phyloP scores from a whole-genome alignment of 2,888 invertebrate species.

The Scaptomyza parva region DNA sequence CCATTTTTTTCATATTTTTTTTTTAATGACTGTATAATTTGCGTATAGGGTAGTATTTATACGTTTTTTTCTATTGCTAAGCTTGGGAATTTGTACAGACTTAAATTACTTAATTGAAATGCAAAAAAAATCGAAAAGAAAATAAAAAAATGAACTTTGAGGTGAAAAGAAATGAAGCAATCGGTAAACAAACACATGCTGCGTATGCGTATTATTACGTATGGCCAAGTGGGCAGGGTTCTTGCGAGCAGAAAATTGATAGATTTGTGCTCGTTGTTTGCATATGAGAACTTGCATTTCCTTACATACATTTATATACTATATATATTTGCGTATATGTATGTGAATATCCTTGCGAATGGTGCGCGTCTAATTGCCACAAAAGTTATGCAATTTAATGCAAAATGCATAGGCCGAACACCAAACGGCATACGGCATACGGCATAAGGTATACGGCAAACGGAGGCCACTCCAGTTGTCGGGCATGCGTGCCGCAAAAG shows the following conservation, averaged over 20 bases:
- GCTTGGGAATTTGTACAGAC: constrained; percentile 74
- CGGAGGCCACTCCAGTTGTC: constrained; percentile 63
- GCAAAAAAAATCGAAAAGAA: constrained; percentile 20
- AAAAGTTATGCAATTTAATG: constrained; percentile 80
- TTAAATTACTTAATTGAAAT: constrained; percentile 73
- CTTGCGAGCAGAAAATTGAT: constrained; percentile 64
- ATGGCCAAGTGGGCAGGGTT: constrained; percentile 16
- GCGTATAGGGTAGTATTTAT: constrained; percentile 46
- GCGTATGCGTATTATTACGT: constrained; percentile 73
- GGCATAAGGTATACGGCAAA: no score
- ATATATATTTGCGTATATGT: background rate
- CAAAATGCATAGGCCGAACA: constrained; percentile 62
- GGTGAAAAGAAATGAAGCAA: constrained; percentile 12
- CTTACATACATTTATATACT: constrained; percentile 8
- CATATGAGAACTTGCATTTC: constrained; percentile 46
- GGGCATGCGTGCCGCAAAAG: constrained; percentile 78
- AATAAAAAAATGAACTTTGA: constrained; percentile 11
- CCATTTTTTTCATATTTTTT: background rate
- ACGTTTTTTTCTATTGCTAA: constrained; percentile 31
- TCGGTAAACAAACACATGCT: constrained; percentile 32
- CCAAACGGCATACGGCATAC: no score
- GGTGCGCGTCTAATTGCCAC: constrained; percentile 67
- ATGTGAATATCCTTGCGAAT: constrained; percentile 39
- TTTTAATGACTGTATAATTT: constrained; percentile 58
- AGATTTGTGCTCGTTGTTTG: constrained; percentile 67